phyloP scores from a whole-genome alignment of 2,888 invertebrate species.

The Archips xylosteana region DNA sequence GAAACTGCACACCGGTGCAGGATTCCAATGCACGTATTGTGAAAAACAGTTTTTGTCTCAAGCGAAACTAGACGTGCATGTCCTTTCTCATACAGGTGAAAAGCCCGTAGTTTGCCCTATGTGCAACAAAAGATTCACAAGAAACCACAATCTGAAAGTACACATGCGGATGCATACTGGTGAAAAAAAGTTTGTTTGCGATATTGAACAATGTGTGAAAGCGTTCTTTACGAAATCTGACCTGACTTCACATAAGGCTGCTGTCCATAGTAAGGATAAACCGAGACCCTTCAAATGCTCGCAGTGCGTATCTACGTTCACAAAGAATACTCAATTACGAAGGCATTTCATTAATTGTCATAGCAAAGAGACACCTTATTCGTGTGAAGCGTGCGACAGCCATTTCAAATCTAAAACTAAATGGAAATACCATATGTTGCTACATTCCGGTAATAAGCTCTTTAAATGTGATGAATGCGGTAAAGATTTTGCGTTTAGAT shows the following conservation, averaged over 20 bases:
- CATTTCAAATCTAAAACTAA: conserved; percentile 8
- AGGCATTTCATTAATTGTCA: conserved; percentile 10
- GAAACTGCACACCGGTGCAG: conserved; percentile 33
- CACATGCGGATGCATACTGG: conserved; percentile 18
- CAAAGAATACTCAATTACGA: conserved; percentile 8
- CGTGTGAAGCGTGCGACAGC: neutral
- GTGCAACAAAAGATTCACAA: neutral
- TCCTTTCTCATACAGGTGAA: conserved; percentile 7
- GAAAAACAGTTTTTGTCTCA: conserved; percentile 21
- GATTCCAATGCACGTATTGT: conserved; percentile 17
- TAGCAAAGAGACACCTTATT: conserved; percentile 1
- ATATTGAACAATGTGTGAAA: neutral
- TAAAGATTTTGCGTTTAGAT: neutral
- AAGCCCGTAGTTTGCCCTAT: neutral
- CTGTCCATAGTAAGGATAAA: conserved; percentile 3
- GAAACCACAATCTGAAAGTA: conserved; percentile 1
- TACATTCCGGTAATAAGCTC: neutral
- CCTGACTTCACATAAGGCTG: conserved; percentile 2
- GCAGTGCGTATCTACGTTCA: neutral
- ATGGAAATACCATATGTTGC: conserved; percentile 22
- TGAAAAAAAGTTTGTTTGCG: conserved; percentile 15
- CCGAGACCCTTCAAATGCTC: neutral
- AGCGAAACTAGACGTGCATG: conserved; percentile 23
- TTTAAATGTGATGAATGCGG: conserved; percentile 3
- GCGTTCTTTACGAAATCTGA: conserved; percentile 7